Evolutionary conservation across 2,113 vertebrate genomes (phyloP).

Genomic region (Bambusicola thoracicus): DNA sequence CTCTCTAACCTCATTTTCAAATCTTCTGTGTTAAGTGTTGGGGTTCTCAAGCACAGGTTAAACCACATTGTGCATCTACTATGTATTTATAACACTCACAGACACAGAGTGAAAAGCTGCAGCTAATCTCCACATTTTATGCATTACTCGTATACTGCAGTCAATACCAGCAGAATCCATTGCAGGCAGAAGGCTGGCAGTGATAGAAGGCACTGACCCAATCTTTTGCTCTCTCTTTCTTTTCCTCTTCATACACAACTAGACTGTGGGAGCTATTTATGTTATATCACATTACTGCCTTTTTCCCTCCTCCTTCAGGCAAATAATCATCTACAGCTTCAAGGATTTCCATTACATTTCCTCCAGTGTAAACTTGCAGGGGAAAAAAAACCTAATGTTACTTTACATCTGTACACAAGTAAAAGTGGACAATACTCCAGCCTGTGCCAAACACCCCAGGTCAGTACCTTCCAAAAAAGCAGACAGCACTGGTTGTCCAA

Average conservation of each 20-base stretch:
- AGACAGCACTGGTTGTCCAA: not conserved
- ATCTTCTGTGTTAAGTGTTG: not conserved
- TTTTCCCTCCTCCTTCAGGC: not conserved
- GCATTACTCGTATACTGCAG: not conserved
- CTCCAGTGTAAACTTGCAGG: not conserved
- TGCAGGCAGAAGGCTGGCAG: not conserved
- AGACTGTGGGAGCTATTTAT: not conserved
- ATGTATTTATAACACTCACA: not conserved
- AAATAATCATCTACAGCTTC: not conserved
- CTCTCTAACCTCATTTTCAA: not conserved
- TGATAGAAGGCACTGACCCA: not conserved
- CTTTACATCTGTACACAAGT: not conserved
- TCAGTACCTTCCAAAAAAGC: not conserved
- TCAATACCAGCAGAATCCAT: not conserved
- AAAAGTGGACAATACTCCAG: not conserved
- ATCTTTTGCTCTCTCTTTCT: not conserved
- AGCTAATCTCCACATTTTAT: not conserved
- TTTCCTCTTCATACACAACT: not conserved
- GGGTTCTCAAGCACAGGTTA: not conserved
- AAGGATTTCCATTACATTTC: not conserved
- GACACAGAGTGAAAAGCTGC: not conserved
- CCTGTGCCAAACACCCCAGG: not conserved
- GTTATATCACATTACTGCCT: not conserved
- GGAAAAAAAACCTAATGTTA: not conserved
- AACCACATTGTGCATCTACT: not conserved